Evolutionary conservation across 2,797 vertebrate species (phyloP), one percentile per base, ranked within the genome.

Genomic region (Enteromius afrohamiltoni): DNA sequence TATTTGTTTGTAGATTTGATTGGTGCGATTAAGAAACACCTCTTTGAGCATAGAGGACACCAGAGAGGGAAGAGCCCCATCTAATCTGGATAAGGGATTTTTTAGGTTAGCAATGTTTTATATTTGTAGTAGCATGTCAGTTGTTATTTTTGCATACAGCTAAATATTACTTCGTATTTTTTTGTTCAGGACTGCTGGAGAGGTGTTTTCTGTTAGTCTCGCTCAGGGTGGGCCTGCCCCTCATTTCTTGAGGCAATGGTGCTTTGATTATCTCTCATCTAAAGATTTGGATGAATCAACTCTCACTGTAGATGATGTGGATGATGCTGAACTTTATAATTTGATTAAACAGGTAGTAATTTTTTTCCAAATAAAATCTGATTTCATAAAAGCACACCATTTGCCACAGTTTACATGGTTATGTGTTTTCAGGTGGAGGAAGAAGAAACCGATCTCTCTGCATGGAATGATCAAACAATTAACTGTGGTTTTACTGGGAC

Each of bases 181-280:
- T 37, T 77, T 17, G 5, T 77, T 77, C 75, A 71, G 79, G 37
- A 55, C 51, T 73, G 53, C 68, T 7, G 68, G 68, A 73, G 68
- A 80, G 19, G 51, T 80, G 16, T 80, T 80, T 71, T 34, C 34
- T 3, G 67, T 80, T 4, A 71, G 79, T 29, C 53, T 81, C 2
- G 51, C 53, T 73, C 68, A 73, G 37, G 53, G 69, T 42, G 53
- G 51, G 3, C 51, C 68, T 14, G 67, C 79, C 29, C 68, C 67
- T 23, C 5, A 53, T 60, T 81, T 81, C 79, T 58, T 81, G 51
- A 37, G 51, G 19, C n/a, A 6, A 16, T 81, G 79, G 79, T 81
- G 68, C 53, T 81, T 58, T 81, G 29, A 73, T 37, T 70, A 53
- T 26, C 29, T 60, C 31, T 77, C 74, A 60, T 2, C 74, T 2